Evolutionary conservation across 2,797 vertebrate species (phyloP).

Genomic region (Anomalospiza imberbis): DNA sequence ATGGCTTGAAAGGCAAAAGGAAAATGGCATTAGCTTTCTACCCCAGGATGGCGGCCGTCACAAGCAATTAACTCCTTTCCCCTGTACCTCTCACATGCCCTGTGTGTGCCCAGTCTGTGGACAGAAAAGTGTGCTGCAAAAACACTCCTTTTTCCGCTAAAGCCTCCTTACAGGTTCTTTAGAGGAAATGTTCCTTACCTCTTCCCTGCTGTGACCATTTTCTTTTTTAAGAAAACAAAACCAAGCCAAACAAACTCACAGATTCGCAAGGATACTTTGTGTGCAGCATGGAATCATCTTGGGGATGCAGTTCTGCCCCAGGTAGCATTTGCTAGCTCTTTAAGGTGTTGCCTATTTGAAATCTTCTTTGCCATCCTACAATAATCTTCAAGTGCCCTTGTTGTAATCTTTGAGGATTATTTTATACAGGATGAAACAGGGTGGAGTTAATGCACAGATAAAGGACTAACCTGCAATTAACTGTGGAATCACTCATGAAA

Average conservation of each 20-base stretch:
- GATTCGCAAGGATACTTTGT: neutral
- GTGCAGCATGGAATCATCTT: neutral
- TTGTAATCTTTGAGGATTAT: neutral
- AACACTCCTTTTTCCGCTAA: neutral
- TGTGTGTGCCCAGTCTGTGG: too few species aligned
- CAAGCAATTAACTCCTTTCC: neutral
- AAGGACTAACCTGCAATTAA: neutral
- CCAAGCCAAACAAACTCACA: neutral
- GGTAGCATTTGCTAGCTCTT: neutral
- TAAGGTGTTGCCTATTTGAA: neutral
- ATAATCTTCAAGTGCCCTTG: neutral
- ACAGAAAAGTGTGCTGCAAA: neutral
- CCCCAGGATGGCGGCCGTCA: accelerated
- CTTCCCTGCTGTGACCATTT: neutral
- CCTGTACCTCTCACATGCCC: neutral
- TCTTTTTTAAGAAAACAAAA: neutral
- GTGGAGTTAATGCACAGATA: neutral
- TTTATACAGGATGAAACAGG: neutral
- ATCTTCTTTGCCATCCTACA: neutral
- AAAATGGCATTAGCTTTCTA: neutral
- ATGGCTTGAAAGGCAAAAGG: too few species aligned
- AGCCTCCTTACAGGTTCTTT: neutral
- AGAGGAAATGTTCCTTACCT: neutral
- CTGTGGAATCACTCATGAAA: neutral
- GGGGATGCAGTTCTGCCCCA: neutral